Percentiles rank a stretch among this genome's conserved stretches.
Evolutionary conservation across 2,113 vertebrate genomes (phyloP).

Genomic region (Strix uralensis): DNA sequence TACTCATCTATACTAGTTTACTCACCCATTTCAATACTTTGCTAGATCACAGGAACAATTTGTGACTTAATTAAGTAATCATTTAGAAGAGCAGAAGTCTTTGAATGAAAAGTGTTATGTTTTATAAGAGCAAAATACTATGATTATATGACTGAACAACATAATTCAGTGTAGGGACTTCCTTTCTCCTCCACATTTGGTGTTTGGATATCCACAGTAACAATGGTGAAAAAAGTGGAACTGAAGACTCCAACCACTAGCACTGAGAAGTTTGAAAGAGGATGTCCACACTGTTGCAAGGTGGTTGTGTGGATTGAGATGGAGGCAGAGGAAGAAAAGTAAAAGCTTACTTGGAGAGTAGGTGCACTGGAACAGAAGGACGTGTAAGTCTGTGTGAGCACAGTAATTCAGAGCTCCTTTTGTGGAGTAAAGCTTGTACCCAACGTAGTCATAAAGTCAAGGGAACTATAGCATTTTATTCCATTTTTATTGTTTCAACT

Average conservation of each 20-base stretch:
- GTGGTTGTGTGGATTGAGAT: neutral
- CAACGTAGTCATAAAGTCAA: neutral
- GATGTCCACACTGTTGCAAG: neutral
- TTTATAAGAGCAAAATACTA: neutral
- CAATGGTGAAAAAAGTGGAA: neutral
- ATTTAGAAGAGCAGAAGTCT: neutral
- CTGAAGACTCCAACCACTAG: neutral
- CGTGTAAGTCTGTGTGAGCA: neutral
- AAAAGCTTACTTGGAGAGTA: neutral
- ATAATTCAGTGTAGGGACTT: neutral
- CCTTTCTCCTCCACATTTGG: neutral
- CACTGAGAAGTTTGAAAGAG: neutral
- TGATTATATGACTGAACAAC: neutral
- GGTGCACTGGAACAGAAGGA: neutral
- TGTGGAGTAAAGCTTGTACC: neutral
- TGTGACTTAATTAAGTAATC: constrained; percentile 21
- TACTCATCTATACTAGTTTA: constrained; percentile 46
- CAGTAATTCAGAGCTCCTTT: neutral
- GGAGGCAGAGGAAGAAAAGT: neutral
- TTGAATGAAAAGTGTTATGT: constrained; percentile 27
- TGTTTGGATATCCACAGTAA: neutral
- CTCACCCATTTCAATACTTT: constrained; percentile 33
- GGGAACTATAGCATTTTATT: neutral
- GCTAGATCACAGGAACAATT: constrained; percentile 25
- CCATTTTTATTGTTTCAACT: neutral